These are phyloP conservation scores for Phthorimaea operculella DNA, from an alignment of 1,140 invertebrate species.

Conservation along the genomic window DNA sequence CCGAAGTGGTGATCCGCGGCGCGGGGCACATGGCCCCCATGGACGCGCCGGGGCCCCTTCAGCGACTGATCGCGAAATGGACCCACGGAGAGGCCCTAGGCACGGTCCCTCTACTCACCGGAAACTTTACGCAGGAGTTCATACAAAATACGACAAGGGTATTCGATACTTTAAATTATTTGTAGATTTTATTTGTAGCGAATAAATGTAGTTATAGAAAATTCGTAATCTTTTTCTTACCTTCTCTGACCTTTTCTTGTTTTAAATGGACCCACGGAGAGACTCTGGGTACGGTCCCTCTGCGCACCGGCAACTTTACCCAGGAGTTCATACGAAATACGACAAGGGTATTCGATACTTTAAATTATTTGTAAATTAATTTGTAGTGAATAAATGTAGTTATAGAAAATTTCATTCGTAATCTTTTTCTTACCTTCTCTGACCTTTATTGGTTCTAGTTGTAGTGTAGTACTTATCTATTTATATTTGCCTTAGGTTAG, in stretches of 20 bases:
- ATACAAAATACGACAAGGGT: constrained; percentile 24
- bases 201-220: too few species aligned
- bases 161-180: too few species aligned
- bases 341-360: constrained; percentile 2
- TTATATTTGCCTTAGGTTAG: too few species aligned
- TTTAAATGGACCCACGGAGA: constrained; percentile 66
- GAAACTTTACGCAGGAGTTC: constrained; percentile 21
- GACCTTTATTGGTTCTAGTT: too few species aligned
- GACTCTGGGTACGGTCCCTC: constrained; percentile 18
- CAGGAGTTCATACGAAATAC: constrained; percentile 29
- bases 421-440: too few species aligned
- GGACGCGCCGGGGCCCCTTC: constrained; percentile 74
- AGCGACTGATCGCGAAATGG: constrained; percentile 75
- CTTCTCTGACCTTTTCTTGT: too few species aligned
- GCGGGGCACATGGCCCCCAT: constrained; percentile 80
- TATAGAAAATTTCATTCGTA: too few species aligned
- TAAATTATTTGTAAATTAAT: too few species aligned
- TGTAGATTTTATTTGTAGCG: too few species aligned
- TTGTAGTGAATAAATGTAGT: too few species aligned
- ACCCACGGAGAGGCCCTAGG: constrained; percentile 45
- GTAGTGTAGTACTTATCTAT: too few species aligned
- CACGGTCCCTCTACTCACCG: constrained; percentile 18
- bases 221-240: constrained; percentile 10
- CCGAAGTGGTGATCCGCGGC: constrained; percentile 75
- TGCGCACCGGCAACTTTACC: constrained; percentile 22